Base-by-base conservation (phyloP, 2,113 vertebrate species). In the Labeo catla region DNA sequence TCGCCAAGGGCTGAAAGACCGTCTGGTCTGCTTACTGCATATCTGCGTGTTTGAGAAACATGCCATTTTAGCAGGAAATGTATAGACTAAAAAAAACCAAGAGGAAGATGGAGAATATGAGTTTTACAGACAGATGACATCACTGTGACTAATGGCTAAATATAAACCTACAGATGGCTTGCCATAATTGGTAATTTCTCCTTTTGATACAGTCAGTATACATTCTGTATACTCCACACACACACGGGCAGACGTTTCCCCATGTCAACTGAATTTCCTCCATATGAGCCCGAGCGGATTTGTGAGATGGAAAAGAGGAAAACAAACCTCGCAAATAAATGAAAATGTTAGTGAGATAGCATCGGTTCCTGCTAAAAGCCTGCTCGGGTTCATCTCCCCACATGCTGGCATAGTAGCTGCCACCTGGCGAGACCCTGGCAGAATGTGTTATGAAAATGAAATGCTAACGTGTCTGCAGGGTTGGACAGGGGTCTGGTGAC, bases 391-490 rank as follows among this genome's bases (percentile, higher is more conserved):
- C 36, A 72, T 49, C 82, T 66, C 47, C 23, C 54, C 6, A 7
- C 15, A 54, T 28, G 57, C 80, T 79, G 50, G 19, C 21, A 74
- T 68, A 87, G 80, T 86, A 86, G 23, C 54, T 52, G 78, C 86
- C 89, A 88, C 89, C 85, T 80, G 72, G 57, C 66, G 16, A 78
- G 72, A 54, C 36, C 49, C 61, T 83, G 59, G 84, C 73, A 72
- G 16, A 52, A 70, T 80, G 68, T 43, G 61, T 78, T 84, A 36
- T 43, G 63, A 79, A 81, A 82, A 84, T 77, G 63, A 86, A 80
- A 86, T 73, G 49, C 50, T 70, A 13, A 65, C 10, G 0, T 82
- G 81, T 70, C 81, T 83, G 65, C 81, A 59, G 49, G 66, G 66
- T 66, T 54, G 59, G 59, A 84, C 65, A n/a, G 6, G 73, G 78